Evolutionary conservation across 1,140 invertebrate species (phyloP), one percentile per base, ranked within the genome.

Genomic region (Chlorops oryzae): DNA sequence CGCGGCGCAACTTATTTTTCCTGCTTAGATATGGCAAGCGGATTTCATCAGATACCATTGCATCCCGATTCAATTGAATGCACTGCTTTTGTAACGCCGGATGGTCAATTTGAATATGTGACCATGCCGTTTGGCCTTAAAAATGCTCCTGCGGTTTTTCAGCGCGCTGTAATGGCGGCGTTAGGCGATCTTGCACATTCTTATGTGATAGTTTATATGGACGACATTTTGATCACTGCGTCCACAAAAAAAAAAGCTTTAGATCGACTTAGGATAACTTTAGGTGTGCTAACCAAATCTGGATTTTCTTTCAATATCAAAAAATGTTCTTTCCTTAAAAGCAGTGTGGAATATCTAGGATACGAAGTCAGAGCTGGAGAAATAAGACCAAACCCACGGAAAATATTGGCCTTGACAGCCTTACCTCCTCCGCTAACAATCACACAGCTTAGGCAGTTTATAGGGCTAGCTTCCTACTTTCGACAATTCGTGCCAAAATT

Each of bases 11-110:
- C 58, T 20, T 68, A 58, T 45, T 75, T 77, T 45, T 59, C 61
- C 7, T 57, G 60, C 2, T 46, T 77, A 5, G 75, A 78, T 59
- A 44, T 76, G 13, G 55, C 57, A 0, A 65, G 56, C 20, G 75
- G 77, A 1, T 78, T 63, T 25, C 41, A 66, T 42, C 72, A 73
- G 34, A 62, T 73, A 2, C 43, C 47, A 27, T 37, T 65, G 12
- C 45, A 55, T 1, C 5, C 22, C 24, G 22, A 55, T 5, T 58
- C 52, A 32, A 52, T 53, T 17, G 39, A 55, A 27, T 48, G 52
- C 21, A 68, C 63, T 0, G 60, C 63, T 3, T 70, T 69, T 50
- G 58, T 63, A 2, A 62, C 59, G 2, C 59, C 61, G 0, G 56
- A 54, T n/a, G n/a, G n/a, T n/a, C n/a, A n/a, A n/a, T n/a, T n/a